Conservation (phyloP, 2,888 invertebrate genomes). For the Cactoblastis cactorum region DNA sequence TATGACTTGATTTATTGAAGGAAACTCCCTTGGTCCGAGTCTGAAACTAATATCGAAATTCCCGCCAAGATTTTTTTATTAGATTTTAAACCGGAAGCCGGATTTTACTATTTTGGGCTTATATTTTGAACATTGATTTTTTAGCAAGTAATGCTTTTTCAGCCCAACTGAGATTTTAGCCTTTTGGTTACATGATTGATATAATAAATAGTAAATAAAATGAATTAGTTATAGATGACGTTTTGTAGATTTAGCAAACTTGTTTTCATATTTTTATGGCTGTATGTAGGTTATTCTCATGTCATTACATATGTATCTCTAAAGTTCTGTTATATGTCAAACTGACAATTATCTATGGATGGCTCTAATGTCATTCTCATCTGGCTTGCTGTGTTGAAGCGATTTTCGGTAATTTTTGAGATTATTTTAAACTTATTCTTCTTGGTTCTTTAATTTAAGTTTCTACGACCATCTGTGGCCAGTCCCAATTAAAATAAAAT, state of each 20-base stretch:
- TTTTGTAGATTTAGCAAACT: too few species aligned
- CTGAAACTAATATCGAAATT: constrained; percentile 17
- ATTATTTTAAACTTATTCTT: constrained; percentile 51
- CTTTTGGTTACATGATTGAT: too few species aligned
- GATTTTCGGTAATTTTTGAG: constrained; percentile 36
- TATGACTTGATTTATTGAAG: too few species aligned
- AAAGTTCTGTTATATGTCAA: neutral
- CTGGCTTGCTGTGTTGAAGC: constrained; percentile 36
- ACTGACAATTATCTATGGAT: neutral
- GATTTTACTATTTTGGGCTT: too few species aligned
- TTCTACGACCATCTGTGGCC: constrained; percentile 19
- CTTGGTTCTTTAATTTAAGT: constrained; percentile 38
- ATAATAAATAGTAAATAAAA: too few species aligned
- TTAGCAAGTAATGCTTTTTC: too few species aligned
- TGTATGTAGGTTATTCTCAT: too few species aligned
- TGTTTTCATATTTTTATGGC: neutral
- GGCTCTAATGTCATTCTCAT: constrained; percentile 46
- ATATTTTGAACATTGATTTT: too few species aligned
- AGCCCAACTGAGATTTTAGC: too few species aligned
- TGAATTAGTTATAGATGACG: too few species aligned
- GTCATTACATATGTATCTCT: neutral
- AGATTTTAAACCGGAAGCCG: neutral
- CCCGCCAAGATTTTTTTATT: too few species aligned
- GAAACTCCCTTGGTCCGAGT: too few species aligned
- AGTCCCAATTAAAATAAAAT: constrained; percentile 28